phyloP scores from a whole-genome alignment of 2,888 invertebrate genomes.

The Papilio gigon region DNA sequence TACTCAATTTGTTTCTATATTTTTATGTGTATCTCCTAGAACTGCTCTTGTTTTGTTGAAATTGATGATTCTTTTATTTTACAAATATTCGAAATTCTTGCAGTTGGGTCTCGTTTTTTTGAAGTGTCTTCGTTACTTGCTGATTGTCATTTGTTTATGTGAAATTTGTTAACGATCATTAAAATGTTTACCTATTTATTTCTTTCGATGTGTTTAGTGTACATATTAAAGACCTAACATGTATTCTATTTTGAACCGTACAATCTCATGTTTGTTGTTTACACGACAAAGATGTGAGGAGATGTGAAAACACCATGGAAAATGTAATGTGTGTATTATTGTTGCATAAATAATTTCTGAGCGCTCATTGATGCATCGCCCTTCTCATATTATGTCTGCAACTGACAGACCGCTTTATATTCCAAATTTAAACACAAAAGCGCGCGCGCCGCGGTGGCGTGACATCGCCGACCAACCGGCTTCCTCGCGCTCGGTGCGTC shows the following conservation, averaged over 20 bases:
- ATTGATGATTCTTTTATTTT: too few species aligned
- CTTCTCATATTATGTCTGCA: conserved; percentile 23
- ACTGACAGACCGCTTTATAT: conserved; percentile 56
- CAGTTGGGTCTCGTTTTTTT: too few species aligned
- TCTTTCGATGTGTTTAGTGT: neutral
- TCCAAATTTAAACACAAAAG: conserved; percentile 73
- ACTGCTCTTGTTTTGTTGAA: too few species aligned
- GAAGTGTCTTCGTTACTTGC: neutral
- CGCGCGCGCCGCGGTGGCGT: conserved; percentile 66
- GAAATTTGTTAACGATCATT: neutral
- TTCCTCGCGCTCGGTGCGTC: conserved; percentile 61
- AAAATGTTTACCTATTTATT: neutral
- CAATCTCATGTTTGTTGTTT: neutral
- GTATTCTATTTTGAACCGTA: too few species aligned
- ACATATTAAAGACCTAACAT: too few species aligned
- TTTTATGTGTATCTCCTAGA: too few species aligned
- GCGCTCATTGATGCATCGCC: conserved; percentile 35
- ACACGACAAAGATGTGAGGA: neutral
- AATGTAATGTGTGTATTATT: too few species aligned
- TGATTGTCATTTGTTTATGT: neutral
- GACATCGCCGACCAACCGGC: conserved; percentile 66
- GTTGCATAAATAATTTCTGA: neutral
- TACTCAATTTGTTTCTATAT: too few species aligned
- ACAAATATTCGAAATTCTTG: too few species aligned
- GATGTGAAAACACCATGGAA: neutral